These are phyloP conservation scores for Cygnus atratus DNA, from an alignment of 2,113 vertebrate genomes.

Conservation along the genomic window DNA sequence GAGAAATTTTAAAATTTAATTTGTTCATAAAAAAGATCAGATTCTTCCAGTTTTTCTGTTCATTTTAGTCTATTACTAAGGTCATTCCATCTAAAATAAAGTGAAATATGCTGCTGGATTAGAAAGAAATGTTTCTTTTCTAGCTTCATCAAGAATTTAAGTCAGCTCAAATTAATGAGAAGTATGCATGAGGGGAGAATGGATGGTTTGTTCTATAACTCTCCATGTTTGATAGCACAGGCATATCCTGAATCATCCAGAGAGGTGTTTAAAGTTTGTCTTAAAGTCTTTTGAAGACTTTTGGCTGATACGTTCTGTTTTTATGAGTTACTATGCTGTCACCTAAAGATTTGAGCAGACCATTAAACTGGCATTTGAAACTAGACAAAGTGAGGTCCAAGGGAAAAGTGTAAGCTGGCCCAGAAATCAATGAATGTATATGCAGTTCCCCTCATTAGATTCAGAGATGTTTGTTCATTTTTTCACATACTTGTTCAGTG, in stretches of 20 bases:
- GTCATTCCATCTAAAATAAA: not conserved
- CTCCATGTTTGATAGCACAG: not conserved
- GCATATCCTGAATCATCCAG: not conserved
- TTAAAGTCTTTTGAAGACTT: not conserved
- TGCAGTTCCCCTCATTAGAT: not conserved
- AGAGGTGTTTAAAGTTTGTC: not conserved
- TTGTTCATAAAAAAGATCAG: not conserved
- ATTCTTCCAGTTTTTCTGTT: not conserved
- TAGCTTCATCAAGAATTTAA: not conserved
- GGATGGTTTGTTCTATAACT: not conserved
- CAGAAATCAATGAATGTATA: not conserved
- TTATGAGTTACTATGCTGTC: not conserved
- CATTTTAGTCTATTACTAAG: not conserved
- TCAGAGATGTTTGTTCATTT: not conserved
- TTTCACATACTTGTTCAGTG: not conserved
- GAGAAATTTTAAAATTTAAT: not conserved
- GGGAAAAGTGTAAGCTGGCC: not conserved
- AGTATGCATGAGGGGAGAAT: not conserved
- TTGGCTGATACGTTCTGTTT: not conserved
- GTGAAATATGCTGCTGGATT: not conserved
- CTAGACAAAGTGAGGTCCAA: not conserved
- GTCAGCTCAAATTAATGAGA: not conserved
- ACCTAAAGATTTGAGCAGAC: not conserved
- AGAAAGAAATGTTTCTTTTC: not conserved
- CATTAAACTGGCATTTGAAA: not conserved